Conservation (phyloP, 2,797 vertebrate species). For the Cheirogaleus major region DNA sequence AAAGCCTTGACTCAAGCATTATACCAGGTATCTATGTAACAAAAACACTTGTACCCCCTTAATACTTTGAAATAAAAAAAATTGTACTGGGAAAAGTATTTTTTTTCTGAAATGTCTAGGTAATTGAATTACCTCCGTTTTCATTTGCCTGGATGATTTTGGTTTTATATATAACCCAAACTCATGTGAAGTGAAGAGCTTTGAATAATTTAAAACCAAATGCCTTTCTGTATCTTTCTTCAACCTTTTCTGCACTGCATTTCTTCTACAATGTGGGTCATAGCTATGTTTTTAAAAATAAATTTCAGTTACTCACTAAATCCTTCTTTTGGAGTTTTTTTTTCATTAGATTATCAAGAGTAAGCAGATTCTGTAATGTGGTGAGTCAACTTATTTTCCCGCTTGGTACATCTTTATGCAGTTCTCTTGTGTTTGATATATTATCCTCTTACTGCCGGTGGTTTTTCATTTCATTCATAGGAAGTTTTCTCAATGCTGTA, state of each 20-base stretch:
- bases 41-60: no score
- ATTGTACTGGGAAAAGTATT: background rate
- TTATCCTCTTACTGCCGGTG: background rate
- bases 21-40: no score
- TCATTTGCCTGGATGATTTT: background rate
- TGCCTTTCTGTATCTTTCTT: background rate
- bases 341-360: background rate
- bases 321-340: background rate
- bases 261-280: background rate
- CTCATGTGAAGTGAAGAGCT: background rate
- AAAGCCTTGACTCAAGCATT: no score
- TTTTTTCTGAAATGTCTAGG: background rate
- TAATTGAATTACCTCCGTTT: background rate
- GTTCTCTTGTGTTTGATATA: background rate
- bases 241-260: background rate
- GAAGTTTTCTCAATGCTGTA: background rate
- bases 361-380: background rate
- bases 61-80: no score
- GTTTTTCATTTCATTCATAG: background rate
- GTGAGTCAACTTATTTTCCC: background rate
- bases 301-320: background rate
- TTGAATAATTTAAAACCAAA: background rate
- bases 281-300: background rate
- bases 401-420: background rate
- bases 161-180: background rate